Evolutionary conservation across 1,140 invertebrate genomes (phyloP), one percentile per base, ranked within the genome.

Genomic region (Physella acuta): DNA sequence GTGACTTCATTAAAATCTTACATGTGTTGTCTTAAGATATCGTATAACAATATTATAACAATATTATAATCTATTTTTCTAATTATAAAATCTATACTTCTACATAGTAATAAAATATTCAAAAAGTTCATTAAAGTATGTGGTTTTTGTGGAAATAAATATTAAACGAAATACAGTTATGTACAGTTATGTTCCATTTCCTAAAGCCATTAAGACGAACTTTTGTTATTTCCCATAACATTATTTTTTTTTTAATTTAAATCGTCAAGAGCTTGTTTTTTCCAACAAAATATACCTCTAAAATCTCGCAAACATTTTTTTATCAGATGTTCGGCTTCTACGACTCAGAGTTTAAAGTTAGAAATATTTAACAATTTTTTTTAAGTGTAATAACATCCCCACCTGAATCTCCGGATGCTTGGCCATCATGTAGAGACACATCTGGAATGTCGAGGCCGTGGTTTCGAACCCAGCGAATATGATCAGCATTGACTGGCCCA

Each of bases 381-480:
- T 20, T 44, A 11, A 20, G 39, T 11, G 20, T 44, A 44, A 8
- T 44, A 11, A 44, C 39, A 44, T 44, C n/a, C 51, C 33, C 36
- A 58, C 56, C 56, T 58, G 56, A 11, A 61, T 24, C 14, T 61
- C 59, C 16, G 36, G 59, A 39, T 61, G 36, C 39, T 61, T 61
- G 36, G 59, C 59, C 37, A 61, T 8, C 33, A 44, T 17, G 26
- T 61, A 61, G 2, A 61, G 24, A 44, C 59, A 61, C 36, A 61
- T 44, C 0, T 85, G 79, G 49, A 90, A 78, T 0, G 87, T 82
- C 0, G 86, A 86, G 1, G 88, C 84, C 0, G 88, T 87, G 0
- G 90, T 90, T 78, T 91, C 89, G 73, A 88, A 91, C 1, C 90
- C 90, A 70, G 88, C 91, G 1, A 87, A 81, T 72, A 91, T 91